Conservation (phyloP, 2,113 vertebrate species). For the Trichechus manatus region DNA sequence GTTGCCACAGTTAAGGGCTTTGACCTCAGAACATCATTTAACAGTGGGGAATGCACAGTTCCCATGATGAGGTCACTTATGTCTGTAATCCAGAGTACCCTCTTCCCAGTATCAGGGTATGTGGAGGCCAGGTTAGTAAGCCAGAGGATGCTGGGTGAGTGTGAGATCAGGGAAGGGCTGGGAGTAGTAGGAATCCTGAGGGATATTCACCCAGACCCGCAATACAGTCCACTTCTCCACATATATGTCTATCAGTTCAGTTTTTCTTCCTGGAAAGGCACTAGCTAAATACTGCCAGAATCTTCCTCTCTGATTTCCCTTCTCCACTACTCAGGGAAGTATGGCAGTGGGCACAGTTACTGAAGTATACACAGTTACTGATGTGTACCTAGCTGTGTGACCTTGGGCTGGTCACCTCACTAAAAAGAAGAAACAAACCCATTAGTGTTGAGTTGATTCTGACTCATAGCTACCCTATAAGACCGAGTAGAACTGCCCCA, state of each 20-base stretch:
- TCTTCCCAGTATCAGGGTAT: not conserved
- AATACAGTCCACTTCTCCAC: too few species aligned
- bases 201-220: too few species aligned
- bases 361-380: not conserved
- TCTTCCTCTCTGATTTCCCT: not conserved
- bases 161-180: not conserved
- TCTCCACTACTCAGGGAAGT: not conserved
- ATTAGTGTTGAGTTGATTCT: not conserved
- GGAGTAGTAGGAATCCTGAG: not conserved
- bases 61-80: not conserved
- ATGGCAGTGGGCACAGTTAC: not conserved
- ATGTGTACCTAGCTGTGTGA: not conserved
- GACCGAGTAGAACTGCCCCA: not conserved
- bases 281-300: not conserved
- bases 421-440: not conserved
- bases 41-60: rapidly evolving
- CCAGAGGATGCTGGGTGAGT: not conserved
- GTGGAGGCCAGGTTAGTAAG: not conserved
- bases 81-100: not conserved
- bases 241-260: not conserved
- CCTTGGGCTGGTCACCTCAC: not conserved
- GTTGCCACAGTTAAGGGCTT: not conserved
- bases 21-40: not conserved
- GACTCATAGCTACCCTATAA: not conserved
- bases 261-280: not conserved